Conservation (phyloP, 2,113 vertebrate species). For the Oryctolagus cuniculus region DNA sequence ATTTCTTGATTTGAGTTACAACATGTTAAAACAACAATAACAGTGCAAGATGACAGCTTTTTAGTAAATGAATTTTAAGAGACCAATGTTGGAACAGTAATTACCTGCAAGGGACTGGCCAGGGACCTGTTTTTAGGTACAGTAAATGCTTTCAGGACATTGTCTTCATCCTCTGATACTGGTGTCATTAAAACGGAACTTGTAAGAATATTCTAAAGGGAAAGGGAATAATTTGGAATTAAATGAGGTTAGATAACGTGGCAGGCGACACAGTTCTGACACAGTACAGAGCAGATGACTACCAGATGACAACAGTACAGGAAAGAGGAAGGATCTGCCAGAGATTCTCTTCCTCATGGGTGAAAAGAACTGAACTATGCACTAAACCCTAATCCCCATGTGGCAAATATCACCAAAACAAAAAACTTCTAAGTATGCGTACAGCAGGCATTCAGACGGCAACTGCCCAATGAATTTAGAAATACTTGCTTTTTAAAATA, state of each 20-base stretch:
- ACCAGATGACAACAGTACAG: background rate
- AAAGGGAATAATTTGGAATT: constrained; percentile 60
- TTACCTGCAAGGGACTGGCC: constrained; percentile 94
- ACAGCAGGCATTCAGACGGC: background rate
- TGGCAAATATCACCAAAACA: background rate
- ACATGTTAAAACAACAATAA: background rate
- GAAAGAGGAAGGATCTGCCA: constrained; percentile 33
- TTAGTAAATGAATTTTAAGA: constrained; percentile 12
- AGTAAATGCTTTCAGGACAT: constrained; percentile 92
- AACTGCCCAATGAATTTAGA: constrained; percentile 2
- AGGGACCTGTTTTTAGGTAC: constrained; percentile 90
- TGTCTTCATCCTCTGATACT: constrained; percentile 91
- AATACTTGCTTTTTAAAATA: constrained; percentile 15
- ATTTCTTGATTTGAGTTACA: too few species aligned
- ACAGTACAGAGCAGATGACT: background rate
- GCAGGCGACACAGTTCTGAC: constrained; percentile 30
- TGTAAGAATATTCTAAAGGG: constrained; percentile 94
- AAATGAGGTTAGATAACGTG: constrained; percentile 12
- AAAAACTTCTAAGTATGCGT: background rate
- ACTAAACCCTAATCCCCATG: background rate
- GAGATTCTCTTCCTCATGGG: constrained; percentile 29
- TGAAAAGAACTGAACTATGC: background rate
- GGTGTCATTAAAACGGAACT: constrained; percentile 95
- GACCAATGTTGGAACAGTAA: constrained; percentile 43
- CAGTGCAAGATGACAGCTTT: background rate